Conservation (phyloP, 2,888 invertebrate genomes). For the Slavum lentiscoides region DNA sequence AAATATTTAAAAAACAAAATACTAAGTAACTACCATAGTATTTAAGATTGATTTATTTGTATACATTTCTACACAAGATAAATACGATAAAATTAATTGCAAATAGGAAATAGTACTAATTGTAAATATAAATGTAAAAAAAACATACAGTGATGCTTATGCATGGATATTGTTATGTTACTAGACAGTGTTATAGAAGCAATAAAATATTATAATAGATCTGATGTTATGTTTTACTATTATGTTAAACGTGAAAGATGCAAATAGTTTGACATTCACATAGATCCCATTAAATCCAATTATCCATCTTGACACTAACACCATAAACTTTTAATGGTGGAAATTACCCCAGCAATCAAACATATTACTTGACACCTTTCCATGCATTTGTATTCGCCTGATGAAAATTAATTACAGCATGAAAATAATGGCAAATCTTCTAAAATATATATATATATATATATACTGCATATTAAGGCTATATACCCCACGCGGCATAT, state of each 20-base stretch:
- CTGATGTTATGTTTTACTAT: slow-evolving; percentile 12
- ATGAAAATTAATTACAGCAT: background rate
- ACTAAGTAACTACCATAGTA: too few species aligned
- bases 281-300: slow-evolving; percentile 4
- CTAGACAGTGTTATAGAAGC: background rate
- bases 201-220: slow-evolving; percentile 5
- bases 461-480: too few species aligned
- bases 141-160: background rate
- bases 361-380: slow-evolving; percentile 2
- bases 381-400: background rate
- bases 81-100: background rate
- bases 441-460: too few species aligned
- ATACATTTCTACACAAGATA: slow-evolving; percentile 2
- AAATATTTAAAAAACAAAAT: too few species aligned
- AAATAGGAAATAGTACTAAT: too few species aligned
- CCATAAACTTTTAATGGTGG: slow-evolving; percentile 1
- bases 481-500: too few species aligned
- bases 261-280: background rate
- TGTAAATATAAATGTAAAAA: background rate
- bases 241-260: slow-evolving; percentile 15
- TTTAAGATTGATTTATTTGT: background rate
- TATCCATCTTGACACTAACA: slow-evolving; percentile 33
- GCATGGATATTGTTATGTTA: slow-evolving; percentile 13
- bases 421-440: too few species aligned
- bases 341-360: slow-evolving; percentile 11